Conservation (phyloP, 2,888 invertebrate genomes). For the Zaprionus lineosus region DNA sequence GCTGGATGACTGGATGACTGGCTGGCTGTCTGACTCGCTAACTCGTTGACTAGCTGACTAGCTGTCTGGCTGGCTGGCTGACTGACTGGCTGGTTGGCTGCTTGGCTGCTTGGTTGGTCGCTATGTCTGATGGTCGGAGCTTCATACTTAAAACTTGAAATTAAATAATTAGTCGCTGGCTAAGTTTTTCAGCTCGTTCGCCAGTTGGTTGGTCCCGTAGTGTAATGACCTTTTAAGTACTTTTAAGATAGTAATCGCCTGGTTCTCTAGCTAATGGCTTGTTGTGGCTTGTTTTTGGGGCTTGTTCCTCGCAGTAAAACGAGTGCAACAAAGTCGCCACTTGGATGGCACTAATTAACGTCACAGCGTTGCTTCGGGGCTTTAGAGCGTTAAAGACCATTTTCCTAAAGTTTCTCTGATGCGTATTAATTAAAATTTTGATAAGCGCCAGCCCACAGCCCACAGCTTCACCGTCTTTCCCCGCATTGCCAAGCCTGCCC, state of each 20-base stretch:
- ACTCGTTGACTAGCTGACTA: slow-evolving; percentile 8
- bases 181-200: slow-evolving; percentile 54
- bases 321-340: slow-evolving; percentile 70
- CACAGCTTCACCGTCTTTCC: neutral
- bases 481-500: neutral
- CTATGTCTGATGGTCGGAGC: slow-evolving; percentile 39
- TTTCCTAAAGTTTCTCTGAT: slow-evolving; percentile 73
- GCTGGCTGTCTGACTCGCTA: slow-evolving; percentile 4
- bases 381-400: slow-evolving; percentile 55
- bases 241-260: slow-evolving; percentile 75
- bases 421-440: slow-evolving; percentile 78
- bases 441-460: slow-evolving; percentile 53
- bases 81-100: slow-evolving; percentile 18
- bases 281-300: slow-evolving; percentile 65
- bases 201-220: slow-evolving; percentile 37
- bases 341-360: slow-evolving; percentile 74
- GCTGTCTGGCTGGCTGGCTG: slow-evolving; percentile 3
- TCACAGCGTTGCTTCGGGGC: slow-evolving; percentile 60
- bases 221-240: slow-evolving; percentile 78
- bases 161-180: slow-evolving; percentile 77
- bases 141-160: slow-evolving; percentile 76
- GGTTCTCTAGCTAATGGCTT: slow-evolving; percentile 70
- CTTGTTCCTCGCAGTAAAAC: slow-evolving; percentile 37
- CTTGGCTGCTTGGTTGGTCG: slow-evolving; percentile 3
- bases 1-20: too few relatives aligned